Conservation (phyloP, 92 coral and sea anemone genomes). For the Meandrina meandrites region DNA sequence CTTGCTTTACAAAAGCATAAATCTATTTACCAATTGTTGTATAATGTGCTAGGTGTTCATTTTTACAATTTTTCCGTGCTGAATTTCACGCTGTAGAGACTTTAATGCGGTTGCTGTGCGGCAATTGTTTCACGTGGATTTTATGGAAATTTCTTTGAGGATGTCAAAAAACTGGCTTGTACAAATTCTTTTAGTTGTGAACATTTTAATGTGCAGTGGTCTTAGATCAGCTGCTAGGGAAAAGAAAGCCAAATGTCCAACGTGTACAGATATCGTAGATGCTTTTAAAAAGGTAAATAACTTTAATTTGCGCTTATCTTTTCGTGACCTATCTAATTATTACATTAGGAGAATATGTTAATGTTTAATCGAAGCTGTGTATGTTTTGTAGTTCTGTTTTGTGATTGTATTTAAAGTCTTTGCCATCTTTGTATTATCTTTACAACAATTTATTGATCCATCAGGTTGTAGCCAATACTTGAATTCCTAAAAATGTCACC, state of each 20-base stretch:
- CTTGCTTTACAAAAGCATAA: not conserved
- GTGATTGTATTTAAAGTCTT: not conserved
- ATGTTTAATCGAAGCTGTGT: not conserved
- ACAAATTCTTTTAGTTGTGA: slow-evolving; percentile 49
- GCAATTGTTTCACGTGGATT: not conserved
- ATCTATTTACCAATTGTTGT: not conserved
- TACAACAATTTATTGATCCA: not conserved
- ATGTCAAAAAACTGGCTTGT: slow-evolving; percentile 48
- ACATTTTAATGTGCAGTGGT: slow-evolving; percentile 48
- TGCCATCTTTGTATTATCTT: not conserved
- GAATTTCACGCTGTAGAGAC: not conserved
- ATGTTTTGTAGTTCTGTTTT: not conserved
- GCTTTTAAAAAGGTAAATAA: slow-evolving; percentile 88
- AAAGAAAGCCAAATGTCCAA: slow-evolving; percentile 84
- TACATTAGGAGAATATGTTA: slow-evolving; percentile 10
- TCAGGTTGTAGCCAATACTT: not conserved
- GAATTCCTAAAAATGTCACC: not conserved
- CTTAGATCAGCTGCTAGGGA: slow-evolving; percentile 54
- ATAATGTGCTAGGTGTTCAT: slow-evolving; percentile 2
- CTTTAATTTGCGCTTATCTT: not conserved
- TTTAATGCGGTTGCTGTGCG: not conserved
- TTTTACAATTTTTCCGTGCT: not conserved
- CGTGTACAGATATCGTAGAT: slow-evolving; percentile 86
- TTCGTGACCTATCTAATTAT: not conserved
- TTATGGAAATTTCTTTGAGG: slow-evolving; percentile 34